Percentiles rank a stretch among this genome's conserved stretches.
Evolutionary conservation across 1,140 invertebrate species (phyloP).

Genomic region (Pseudomyrmex cubaensis): DNA sequence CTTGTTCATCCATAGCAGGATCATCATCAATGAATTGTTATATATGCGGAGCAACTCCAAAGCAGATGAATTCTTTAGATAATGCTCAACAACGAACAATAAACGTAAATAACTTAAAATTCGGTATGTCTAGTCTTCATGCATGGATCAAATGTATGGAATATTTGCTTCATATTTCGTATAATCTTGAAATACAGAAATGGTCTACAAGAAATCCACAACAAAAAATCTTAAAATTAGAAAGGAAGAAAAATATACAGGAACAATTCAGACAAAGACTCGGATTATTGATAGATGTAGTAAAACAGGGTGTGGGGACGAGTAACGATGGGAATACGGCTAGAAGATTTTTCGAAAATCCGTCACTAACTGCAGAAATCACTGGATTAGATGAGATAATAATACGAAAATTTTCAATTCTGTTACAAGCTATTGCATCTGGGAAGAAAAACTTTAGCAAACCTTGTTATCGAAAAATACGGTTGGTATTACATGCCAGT

Average conservation of each 20-base stretch:
- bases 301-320: background rate
- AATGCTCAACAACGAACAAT: background rate
- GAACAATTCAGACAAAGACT: background rate
- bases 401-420: background rate
- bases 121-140: background rate
- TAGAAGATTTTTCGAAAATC: background rate
- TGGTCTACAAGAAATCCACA: background rate
- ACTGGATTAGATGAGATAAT: background rate
- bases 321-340: background rate
- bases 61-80: constrained; percentile 4
- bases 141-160: too few relatives aligned
- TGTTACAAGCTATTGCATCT: background rate
- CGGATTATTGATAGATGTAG: background rate
- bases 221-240: background rate
- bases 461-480: background rate
- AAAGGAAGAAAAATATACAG: background rate
- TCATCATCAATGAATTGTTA: background rate
- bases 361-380: background rate
- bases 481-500: background rate
- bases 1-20: background rate
- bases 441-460: background rate
- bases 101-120: background rate
- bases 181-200: background rate
- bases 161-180: background rate
- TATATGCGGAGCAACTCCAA: background rate